A percentile compares a stretch with the other conserved stretches of the same genome.
Evolutionary conservation across 2,113 vertebrate species (phyloP).

Genomic region (Dascyllus trimaculatus): DNA sequence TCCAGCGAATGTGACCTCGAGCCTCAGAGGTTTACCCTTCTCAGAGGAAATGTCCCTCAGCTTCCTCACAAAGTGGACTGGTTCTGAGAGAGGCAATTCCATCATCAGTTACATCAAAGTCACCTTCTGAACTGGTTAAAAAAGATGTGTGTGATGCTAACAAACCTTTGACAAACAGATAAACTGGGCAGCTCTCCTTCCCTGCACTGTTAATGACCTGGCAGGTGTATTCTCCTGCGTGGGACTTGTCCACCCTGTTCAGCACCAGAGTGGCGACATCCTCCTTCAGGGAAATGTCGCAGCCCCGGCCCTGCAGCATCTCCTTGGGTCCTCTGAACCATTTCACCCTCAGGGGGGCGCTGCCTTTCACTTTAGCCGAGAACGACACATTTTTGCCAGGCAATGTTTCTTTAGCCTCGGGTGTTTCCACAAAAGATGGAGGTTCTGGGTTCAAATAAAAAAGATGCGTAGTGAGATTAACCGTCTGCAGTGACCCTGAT

Average conservation of each 20-base stretch:
- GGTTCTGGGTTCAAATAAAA: constrained; percentile 86
- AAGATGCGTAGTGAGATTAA: constrained; percentile 70
- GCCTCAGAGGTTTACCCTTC: constrained; percentile 64
- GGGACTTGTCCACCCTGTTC: constrained; percentile 84
- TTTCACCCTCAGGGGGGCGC: constrained; percentile 89
- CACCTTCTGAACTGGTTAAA: not conserved
- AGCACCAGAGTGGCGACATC: constrained; percentile 88
- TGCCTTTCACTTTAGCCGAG: constrained; percentile 89
- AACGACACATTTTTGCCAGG: constrained; percentile 90
- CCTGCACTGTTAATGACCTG: constrained; percentile 92
- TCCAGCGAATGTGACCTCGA: constrained; percentile 79
- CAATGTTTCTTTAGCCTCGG: constrained; percentile 89
- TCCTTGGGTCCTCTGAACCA: constrained; percentile 95
- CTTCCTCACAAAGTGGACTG: constrained; percentile 84
- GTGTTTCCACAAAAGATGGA: constrained; percentile 92
- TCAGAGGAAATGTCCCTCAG: constrained; percentile 85
- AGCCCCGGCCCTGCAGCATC: constrained; percentile 88
- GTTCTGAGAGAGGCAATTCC: constrained; percentile 66
- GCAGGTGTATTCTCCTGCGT: constrained; percentile 94
- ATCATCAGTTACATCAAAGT: constrained; percentile 30
- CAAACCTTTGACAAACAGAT: constrained; percentile 96
- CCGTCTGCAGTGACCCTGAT: constrained; percentile 57
- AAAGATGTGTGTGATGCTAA: constrained; percentile 31
- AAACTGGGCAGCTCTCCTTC: constrained; percentile 88
- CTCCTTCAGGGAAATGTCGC: constrained; percentile 86